Conservation (phyloP, 2,797 vertebrate species). For the Myioborus miniatus region DNA sequence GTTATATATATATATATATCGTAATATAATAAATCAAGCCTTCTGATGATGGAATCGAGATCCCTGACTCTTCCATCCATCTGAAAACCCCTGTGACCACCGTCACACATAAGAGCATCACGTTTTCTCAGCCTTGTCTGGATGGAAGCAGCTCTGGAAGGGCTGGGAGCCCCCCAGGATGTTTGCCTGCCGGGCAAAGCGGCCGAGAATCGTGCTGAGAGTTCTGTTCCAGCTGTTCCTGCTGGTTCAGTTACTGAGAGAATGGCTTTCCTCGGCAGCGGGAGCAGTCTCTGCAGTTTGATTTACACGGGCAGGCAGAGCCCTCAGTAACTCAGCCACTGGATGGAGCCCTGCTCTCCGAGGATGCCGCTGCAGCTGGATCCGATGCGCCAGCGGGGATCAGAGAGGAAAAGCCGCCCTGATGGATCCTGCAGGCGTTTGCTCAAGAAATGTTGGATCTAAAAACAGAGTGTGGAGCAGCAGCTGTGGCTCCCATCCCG, state of each 20-base stretch:
- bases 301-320: rapidly evolving
- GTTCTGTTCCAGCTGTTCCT: too few relatives aligned
- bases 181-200: background rate
- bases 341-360: constrained; percentile 37
- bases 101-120: background rate
- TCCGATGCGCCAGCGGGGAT: rapidly evolving
- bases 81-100: too few relatives aligned
- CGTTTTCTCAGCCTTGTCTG: background rate
- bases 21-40: too few relatives aligned
- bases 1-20: too few relatives aligned
- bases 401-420: background rate
- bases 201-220: background rate
- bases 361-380: background rate
- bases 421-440: background rate
- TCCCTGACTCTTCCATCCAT: too few relatives aligned
- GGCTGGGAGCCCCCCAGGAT: background rate
- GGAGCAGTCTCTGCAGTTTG: background rate
- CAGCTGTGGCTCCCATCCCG: background rate
- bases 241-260: rapidly evolving
- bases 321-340: background rate
- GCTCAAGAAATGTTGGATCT: background rate
- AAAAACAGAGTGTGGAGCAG: background rate
- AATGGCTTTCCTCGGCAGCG: rapidly evolving
- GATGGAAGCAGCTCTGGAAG: background rate
- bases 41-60: too few relatives aligned